A percentile compares a stretch with the other conserved stretches of the same genome.
These are phyloP conservation scores for Achlya flavicornis DNA, from an alignment of 2,888 invertebrate genomes.

Conservation along the genomic window DNA sequence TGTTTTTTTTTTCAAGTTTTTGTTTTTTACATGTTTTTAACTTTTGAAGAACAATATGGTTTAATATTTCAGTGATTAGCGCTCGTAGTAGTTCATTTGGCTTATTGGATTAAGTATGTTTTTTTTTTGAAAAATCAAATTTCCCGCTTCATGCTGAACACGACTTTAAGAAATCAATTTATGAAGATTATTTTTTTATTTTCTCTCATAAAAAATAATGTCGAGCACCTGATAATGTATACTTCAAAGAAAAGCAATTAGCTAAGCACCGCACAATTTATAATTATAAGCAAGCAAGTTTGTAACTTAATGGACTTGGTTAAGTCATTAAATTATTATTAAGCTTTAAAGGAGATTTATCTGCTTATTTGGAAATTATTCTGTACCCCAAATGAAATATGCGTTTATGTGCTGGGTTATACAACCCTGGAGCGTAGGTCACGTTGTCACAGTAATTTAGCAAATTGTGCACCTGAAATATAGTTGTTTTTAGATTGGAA, in stretches of 20 bases:
- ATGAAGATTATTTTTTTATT: not conserved
- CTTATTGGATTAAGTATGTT: too few species aligned
- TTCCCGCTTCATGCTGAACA: too few species aligned
- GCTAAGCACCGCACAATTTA: slow-evolving; percentile 37
- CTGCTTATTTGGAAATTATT: slow-evolving; percentile 34
- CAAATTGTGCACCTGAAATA: too few species aligned
- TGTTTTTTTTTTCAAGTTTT: too few species aligned
- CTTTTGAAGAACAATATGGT: too few species aligned
- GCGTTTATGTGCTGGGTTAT: slow-evolving; percentile 2
- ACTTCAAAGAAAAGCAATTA: slow-evolving; percentile 23
- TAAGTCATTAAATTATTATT: slow-evolving; percentile 57
- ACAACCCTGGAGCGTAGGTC: not conserved
- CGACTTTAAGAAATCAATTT: too few species aligned
- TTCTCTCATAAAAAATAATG: not conserved
- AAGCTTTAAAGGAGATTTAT: slow-evolving; percentile 42
- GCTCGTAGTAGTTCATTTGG: too few species aligned
- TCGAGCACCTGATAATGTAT: not conserved
- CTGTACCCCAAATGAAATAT: slow-evolving; percentile 5
- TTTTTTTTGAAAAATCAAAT: too few species aligned
- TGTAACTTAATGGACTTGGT: slow-evolving; percentile 54
- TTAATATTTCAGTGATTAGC: too few species aligned
- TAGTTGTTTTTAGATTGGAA: too few species aligned
- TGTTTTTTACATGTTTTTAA: too few species aligned
- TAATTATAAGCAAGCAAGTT: slow-evolving; percentile 46
- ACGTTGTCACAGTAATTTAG: too few species aligned